Conservation (phyloP, 2,113 vertebrate species). For the Pyrgilauda ruficollis region DNA sequence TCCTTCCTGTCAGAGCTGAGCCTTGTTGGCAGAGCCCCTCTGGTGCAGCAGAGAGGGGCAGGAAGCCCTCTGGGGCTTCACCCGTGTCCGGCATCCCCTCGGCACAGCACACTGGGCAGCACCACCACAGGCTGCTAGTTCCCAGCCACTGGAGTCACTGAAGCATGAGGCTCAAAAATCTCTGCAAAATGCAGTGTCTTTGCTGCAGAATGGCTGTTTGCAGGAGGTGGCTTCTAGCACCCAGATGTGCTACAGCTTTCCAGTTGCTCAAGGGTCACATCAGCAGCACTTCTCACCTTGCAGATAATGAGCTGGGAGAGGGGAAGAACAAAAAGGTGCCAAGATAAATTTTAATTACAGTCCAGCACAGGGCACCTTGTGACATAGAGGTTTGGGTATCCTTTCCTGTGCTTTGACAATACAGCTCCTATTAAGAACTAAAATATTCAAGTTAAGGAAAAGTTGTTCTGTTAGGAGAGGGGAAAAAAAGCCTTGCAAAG, state of each 20-base stretch:
- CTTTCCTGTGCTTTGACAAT: neutral
- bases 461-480: neutral
- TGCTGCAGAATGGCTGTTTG: neutral
- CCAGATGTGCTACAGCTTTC: neutral
- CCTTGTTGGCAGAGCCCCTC: neutral
- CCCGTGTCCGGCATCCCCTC: rapidly evolving
- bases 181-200: neutral
- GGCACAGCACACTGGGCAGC: rapidly evolving
- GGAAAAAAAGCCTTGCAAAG: neutral
- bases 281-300: neutral
- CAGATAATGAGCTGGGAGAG: neutral
- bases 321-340: neutral
- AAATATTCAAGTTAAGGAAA: neutral
- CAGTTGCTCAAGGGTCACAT: neutral
- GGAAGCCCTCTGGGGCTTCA: rapidly evolving
- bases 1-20: neutral
- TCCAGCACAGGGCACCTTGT: neutral
- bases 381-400: neutral
- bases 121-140: neutral
- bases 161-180: rapidly evolving
- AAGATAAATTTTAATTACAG: neutral
- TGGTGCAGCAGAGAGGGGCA: neutral
- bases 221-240: neutral
- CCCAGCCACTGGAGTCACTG: neutral
- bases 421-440: neutral